Evolutionary conservation across 2,888 invertebrate species (phyloP).

Genomic region (Pyrochroa serraticornis): DNA sequence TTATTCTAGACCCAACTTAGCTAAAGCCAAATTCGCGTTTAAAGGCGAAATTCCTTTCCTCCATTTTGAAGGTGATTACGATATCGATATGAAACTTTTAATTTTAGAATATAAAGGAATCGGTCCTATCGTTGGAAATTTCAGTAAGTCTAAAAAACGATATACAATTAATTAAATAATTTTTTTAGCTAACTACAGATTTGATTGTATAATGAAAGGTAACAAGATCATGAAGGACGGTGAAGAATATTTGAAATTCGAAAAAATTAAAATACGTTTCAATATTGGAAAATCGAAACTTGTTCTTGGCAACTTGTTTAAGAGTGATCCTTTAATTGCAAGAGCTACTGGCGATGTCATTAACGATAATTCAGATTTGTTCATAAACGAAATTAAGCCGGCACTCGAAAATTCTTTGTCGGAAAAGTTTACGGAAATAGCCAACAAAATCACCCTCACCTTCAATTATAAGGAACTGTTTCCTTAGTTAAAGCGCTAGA

Average conservation of each 20-base stretch:
- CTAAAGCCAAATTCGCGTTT: constrained; percentile 68
- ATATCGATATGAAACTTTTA: constrained; percentile 70
- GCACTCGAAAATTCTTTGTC: constrained; percentile 68
- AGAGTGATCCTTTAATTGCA: constrained; percentile 69
- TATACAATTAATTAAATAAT: not conserved
- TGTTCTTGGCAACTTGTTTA: constrained; percentile 70
- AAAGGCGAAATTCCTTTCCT: constrained; percentile 65
- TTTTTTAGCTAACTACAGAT: constrained; percentile 68
- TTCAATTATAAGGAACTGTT: constrained; percentile 76
- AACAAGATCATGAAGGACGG: constrained; percentile 64
- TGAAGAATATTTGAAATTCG: constrained; percentile 66
- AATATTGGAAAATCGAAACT: constrained; percentile 66
- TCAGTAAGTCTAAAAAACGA: constrained; percentile 71
- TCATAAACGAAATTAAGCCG: constrained; percentile 72
- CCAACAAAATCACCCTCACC: constrained; percentile 71
- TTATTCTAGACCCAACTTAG: constrained; percentile 64
- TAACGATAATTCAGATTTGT: constrained; percentile 70
- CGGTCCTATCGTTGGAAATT: constrained; percentile 70
- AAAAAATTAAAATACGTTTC: constrained; percentile 67
- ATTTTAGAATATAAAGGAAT: constrained; percentile 67
- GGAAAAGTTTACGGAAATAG: constrained; percentile 71
- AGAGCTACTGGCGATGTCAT: constrained; percentile 70
- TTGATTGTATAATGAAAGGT: constrained; percentile 69
- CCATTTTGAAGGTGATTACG: constrained; percentile 70
- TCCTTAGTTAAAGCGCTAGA: constrained; percentile 53